Evolutionary conservation across 2,113 vertebrate genomes (phyloP), one percentile per base, ranked within the genome.

Genomic region (Argyrosomus japonicus): DNA sequence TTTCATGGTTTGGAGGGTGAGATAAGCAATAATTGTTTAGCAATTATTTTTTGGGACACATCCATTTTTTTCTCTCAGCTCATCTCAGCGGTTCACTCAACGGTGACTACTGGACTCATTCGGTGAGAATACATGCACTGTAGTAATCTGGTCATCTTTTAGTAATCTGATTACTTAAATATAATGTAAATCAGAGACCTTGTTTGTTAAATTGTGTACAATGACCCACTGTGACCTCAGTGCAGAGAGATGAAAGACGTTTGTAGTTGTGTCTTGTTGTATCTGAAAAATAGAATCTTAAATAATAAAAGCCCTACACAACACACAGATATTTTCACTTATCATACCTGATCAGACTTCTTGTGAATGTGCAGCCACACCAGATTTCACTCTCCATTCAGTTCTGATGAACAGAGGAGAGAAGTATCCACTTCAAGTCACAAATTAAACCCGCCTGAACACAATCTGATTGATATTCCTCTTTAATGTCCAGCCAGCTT

Each of bases 1-100:
- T 77, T 84, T 67, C 69, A 85, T 67, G 79, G 79, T 81, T 87
- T 87, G 74, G 85, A 87, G 79, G 65, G 76, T 69, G 72, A 89
- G 77, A 87, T 76, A 68, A 86, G 73, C 77, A 85, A 58, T 71
- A 81, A 82, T 82, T 65, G 68, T 47, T 32, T 14, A 23, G 50
- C 43, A 56, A 76, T 81, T 68, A 82, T 62, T 75, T 64, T 77
- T 57, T 61, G 29, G 78, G 65, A 75, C 36, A 53, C 8, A 12
- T 62, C 21, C 48, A 69, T 45, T n/a, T 1, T n/a, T 65, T 53
- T 81, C 18, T 50, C 61, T 7, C 4, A 25, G 45, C 54, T 29
- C 19, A 56, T 60, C 56, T 80, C 29, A 51, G 1, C 48, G 45
- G 29, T 71, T 72, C 18, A 40, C 51, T 43, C 15, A 77, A 0